These are phyloP conservation scores for Corythucha ciliata DNA, from an alignment of 2,888 invertebrate species.

Conservation along the genomic window DNA sequence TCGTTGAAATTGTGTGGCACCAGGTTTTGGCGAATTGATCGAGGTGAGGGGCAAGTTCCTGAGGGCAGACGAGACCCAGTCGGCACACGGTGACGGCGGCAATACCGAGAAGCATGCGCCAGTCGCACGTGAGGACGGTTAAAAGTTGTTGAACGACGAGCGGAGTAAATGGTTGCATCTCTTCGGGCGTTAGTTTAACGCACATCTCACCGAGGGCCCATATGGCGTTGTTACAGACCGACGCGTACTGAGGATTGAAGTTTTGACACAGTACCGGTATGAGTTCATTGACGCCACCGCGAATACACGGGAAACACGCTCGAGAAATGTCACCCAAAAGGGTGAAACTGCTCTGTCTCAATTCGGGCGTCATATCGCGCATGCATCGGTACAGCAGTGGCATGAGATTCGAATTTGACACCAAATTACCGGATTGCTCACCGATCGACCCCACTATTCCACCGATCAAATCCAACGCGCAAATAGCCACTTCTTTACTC, in stretches of 20 bases:
- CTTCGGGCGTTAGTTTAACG: constrained; percentile 82
- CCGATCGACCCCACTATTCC: constrained; percentile 94
- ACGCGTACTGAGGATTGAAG: constrained; percentile 92
- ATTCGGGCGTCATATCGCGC: constrained; percentile 97
- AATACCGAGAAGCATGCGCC: constrained; percentile 96
- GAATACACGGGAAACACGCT: constrained; percentile 94
- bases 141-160: constrained; percentile 83
- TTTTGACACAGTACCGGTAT: constrained; percentile 93
- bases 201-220: constrained; percentile 99
- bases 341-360: constrained; percentile 96
- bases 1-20: constrained; percentile 96
- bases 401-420: constrained; percentile 89
- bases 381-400: constrained; percentile 92
- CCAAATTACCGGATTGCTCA: constrained; percentile 85
- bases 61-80: constrained; percentile 99
- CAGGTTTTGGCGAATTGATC: constrained; percentile 99
- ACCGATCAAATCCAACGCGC: constrained; percentile 89
- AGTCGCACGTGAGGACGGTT: constrained; percentile 88
- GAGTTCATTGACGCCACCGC: constrained; percentile 87
- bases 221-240: constrained; percentile 98
- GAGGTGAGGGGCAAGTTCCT: constrained; percentile 99
- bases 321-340: constrained; percentile 94
- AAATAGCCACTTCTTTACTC: constrained; percentile 97
- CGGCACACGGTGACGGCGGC: constrained; percentile 99
- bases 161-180: constrained; percentile 85